Evolutionary conservation across 2,888 invertebrate genomes (phyloP).

Genomic region (Parelbella ahira): DNA sequence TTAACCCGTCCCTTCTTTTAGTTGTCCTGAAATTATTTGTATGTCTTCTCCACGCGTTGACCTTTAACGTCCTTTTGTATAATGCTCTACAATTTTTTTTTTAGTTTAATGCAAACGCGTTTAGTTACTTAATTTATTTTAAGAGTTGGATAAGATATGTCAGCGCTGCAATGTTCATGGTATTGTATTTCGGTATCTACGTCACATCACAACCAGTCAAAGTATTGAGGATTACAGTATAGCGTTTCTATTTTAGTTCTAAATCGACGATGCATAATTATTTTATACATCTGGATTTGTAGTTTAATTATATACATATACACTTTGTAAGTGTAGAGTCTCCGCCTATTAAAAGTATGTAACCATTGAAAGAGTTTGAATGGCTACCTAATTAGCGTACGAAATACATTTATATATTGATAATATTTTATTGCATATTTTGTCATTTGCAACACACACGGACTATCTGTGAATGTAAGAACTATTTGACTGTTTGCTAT

Average conservation of each 20-base stretch:
- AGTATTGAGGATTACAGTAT: constrained; percentile 47
- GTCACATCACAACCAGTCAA: constrained; percentile 67
- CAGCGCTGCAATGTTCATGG: constrained; percentile 59
- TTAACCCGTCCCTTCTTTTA: constrained; percentile 30
- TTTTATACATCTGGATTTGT: constrained; percentile 76
- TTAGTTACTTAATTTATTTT: constrained; percentile 24
- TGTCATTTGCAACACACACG: constrained; percentile 44
- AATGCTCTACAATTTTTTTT: constrained; percentile 29
- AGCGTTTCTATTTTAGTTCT: constrained; percentile 65
- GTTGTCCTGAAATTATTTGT: constrained; percentile 32
- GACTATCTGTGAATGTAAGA: constrained; percentile 39
- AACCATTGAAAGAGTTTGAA: constrained; percentile 70
- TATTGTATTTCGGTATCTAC: constrained; percentile 56
- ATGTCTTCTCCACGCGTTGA: constrained; percentile 41
- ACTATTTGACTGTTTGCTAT: constrained; percentile 8
- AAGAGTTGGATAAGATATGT: constrained; percentile 21
- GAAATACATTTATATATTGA: constrained; percentile 56
- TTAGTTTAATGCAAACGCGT: constrained; percentile 25
- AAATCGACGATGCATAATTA: constrained; percentile 71
- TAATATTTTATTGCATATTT: constrained; percentile 56
- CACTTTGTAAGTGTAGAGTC: constrained; percentile 77
- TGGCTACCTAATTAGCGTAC: constrained; percentile 76
- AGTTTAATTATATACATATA: constrained; percentile 78
- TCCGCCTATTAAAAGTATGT: constrained; percentile 79
- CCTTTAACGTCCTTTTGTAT: constrained; percentile 19